Conservation (phyloP, 2,113 vertebrate species). For the Notothenia rossii region DNA sequence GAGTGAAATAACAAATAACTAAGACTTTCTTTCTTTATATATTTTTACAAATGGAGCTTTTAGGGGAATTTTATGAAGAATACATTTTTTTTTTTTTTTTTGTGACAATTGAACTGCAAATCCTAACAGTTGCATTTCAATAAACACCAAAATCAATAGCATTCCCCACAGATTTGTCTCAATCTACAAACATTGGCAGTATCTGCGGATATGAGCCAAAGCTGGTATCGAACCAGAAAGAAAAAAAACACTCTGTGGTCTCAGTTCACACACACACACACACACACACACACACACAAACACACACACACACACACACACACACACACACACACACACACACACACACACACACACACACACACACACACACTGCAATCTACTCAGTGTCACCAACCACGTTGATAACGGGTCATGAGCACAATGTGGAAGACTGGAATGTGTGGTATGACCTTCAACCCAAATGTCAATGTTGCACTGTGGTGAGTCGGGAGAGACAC, state of each 20-base stretch:
- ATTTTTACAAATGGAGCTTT: constrained; percentile 30
- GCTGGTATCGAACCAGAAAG: constrained; percentile 56
- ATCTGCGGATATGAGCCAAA: constrained; percentile 52
- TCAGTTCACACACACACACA: constrained; percentile 3
- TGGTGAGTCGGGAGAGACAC: constrained; percentile 55
- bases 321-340: neutral
- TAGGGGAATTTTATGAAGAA: constrained; percentile 30
- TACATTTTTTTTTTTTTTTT: neutral
- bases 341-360: constrained; percentile 6
- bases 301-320: neutral
- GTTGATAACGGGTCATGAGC: constrained; percentile 73
- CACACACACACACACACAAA: neutral
- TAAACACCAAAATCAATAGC: constrained; percentile 69
- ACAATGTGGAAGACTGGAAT: constrained; percentile 74
- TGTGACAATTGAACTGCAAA: constrained; percentile 42
- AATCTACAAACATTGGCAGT: constrained; percentile 70
- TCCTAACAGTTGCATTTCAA: constrained; percentile 58
- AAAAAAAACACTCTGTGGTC: constrained; percentile 31
- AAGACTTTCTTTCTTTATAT: constrained; percentile 4
- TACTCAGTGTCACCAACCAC: constrained; percentile 49
- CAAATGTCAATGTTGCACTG: constrained; percentile 80
- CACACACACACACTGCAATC: constrained; percentile 45
- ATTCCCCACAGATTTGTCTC: constrained; percentile 70
- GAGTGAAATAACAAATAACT: constrained; percentile 16
- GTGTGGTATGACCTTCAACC: constrained; percentile 80